Evolutionary conservation across 2,888 invertebrate genomes (phyloP), one percentile per base, ranked within the genome.

Genomic region (Crepidodera aurea): DNA sequence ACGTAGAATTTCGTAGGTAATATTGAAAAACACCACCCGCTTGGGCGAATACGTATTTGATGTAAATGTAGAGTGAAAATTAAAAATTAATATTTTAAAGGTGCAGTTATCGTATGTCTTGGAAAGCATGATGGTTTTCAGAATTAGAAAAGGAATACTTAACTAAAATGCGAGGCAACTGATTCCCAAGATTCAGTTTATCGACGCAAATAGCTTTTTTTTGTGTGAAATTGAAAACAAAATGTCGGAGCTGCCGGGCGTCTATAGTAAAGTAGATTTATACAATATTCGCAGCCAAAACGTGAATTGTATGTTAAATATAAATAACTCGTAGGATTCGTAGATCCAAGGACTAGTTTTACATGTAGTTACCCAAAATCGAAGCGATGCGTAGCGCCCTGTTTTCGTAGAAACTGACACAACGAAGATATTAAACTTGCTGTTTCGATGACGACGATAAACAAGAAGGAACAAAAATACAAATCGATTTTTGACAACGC

Each of bases 231-330:
- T 44, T 34, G 40, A 76, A 75, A 77, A 76, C 77, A 78, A 79
- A 79, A 78, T 78, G 77, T 77, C 77, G 77, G 77, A 70, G 73
- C 69, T 65, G 73, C 71, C 72, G 74, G 75, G 77, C 76, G 77
- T 77, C 77, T 69, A 70, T 56, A 63, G 64, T 58, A 65, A 66
- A 61, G 61, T 66, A 64, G 64, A 67, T 66, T 65, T 64, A 66
- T 76, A 78, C 77, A 76, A 78, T 77, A 79, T 81, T 80, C 79
- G 80, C 80, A 79, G 79, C 79, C 78, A 79, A 81, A 79, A 78
- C 78, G 77, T 73, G 75, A 77, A 75, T 74, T 72, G 70, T 70
- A 73, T 71, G 73, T 69, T 73, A 74, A 74, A 73, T 66, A 74
- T 73, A 74, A 72, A 75, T 74, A 72, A 77, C 79, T 53, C 27